A percentile compares a stretch with the other conserved stretches of the same genome.
Conservation (phyloP, 1,140 invertebrate species). For the Hylyphantes graminicola region DNA sequence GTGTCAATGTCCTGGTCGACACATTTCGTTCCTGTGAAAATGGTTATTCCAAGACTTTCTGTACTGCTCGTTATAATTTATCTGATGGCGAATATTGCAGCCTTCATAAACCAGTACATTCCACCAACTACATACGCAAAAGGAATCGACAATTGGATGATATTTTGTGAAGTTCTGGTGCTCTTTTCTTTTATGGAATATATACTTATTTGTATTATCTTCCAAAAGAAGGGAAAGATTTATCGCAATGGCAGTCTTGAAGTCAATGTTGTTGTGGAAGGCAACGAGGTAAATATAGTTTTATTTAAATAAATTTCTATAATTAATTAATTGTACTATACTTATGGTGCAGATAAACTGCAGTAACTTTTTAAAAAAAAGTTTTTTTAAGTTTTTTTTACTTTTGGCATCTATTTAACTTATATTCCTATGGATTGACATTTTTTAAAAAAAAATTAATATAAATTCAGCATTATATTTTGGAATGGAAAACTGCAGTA, state of each 20-base stretch:
- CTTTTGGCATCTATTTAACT: too few relatives aligned
- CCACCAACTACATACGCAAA: slow-evolving; percentile 38
- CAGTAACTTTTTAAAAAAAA: neutral
- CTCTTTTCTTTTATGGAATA: slow-evolving; percentile 33
- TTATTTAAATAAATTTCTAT: neutral
- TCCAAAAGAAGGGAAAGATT: neutral
- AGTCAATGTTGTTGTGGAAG: neutral
- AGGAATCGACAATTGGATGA: slow-evolving; percentile 34
- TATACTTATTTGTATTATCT: slow-evolving; percentile 1
- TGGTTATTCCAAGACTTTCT: slow-evolving; percentile 3
- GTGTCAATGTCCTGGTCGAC: slow-evolving; percentile 14
- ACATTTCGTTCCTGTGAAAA: slow-evolving; percentile 22
- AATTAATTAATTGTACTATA: neutral
- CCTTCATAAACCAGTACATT: neutral
- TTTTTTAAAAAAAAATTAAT: too few relatives aligned
- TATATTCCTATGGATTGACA: too few relatives aligned
- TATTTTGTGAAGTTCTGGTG: slow-evolving; percentile 17
- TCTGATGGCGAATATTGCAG: neutral
- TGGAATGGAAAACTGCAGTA: too few relatives aligned
- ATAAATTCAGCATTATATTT: too few relatives aligned
- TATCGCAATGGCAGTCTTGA: neutral
- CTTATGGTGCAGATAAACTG: neutral
- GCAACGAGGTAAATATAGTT: neutral
- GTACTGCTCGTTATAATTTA: slow-evolving; percentile 29
- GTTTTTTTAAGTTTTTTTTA: too few relatives aligned